Conservation (phyloP, 2,888 invertebrate species). For the Eristalis intricaria region DNA sequence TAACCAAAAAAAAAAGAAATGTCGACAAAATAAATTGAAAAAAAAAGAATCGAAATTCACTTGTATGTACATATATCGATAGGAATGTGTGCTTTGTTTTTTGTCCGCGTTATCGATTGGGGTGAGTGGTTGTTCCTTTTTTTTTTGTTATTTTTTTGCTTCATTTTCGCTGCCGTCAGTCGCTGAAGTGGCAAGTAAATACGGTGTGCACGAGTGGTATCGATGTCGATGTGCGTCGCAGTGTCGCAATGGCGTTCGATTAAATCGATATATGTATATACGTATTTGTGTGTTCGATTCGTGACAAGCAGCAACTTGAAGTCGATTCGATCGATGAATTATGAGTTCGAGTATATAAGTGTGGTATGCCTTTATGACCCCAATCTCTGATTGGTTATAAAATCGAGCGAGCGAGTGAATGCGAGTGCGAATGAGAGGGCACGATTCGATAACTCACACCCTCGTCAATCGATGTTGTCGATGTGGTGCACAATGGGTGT, state of each 20-base stretch:
- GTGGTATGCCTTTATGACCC: slow-evolving; percentile 59
- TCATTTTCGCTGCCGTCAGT: slow-evolving; percentile 24
- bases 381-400: slow-evolving; percentile 62
- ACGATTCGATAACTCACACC: slow-evolving; percentile 15
- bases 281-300: background rate
- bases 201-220: background rate
- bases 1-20: slow-evolving; percentile 10
- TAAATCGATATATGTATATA: background rate
- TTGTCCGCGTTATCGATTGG: slow-evolving; percentile 50
- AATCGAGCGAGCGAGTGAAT: background rate
- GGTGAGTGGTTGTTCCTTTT: slow-evolving; percentile 44
- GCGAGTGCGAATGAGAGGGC: slow-evolving; percentile 1
- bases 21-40: slow-evolving; percentile 31
- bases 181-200: slow-evolving; percentile 31
- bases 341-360: slow-evolving; percentile 24
- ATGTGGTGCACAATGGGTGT: background rate
- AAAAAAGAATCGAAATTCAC: slow-evolving; percentile 18
- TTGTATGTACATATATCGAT: slow-evolving; percentile 16
- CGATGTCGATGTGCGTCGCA: background rate
- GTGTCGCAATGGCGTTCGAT: slow-evolving; percentile 14
- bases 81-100: slow-evolving; percentile 13
- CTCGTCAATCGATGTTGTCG: background rate
- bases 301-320: slow-evolving; percentile 31
- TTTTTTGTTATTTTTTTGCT: slow-evolving; percentile 16
- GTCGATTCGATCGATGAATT: slow-evolving; percentile 55